Evolutionary conservation across 2,113 vertebrate species (phyloP).

Genomic region (Anhinga rufa): DNA sequence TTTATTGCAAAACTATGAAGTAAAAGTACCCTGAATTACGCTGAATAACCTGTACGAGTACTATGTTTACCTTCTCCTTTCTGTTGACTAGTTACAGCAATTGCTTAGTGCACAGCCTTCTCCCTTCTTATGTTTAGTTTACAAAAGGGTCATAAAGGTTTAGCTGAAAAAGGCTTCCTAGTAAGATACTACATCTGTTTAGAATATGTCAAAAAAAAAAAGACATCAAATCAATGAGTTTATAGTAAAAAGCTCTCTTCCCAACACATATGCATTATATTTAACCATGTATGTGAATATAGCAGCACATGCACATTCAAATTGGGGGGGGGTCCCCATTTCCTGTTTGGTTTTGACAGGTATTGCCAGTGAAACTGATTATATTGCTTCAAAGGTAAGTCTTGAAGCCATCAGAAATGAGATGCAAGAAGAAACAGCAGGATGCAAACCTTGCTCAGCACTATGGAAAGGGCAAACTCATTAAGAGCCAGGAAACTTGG

Average conservation of each 20-base stretch:
- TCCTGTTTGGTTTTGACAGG: neutral
- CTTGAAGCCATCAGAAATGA: neutral
- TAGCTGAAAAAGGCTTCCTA: neutral
- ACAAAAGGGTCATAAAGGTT: neutral
- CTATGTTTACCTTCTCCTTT: neutral
- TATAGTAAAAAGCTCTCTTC: neutral
- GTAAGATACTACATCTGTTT: neutral
- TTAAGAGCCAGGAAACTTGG: neutral
- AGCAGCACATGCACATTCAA: neutral
- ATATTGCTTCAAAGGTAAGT: neutral
- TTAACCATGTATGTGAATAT: neutral
- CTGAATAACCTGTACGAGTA: neutral
- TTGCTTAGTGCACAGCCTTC: neutral
- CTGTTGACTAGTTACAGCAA: neutral
- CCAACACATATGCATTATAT: neutral
- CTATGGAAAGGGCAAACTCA: conserved; percentile 7
- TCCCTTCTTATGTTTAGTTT: neutral
- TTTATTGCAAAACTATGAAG: neutral
- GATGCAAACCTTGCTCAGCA: neutral
- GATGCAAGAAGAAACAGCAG: neutral
- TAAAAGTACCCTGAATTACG: neutral
- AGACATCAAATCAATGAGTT: neutral
- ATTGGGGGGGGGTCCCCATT: neutral
- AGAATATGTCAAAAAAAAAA: neutral
- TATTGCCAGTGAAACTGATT: neutral